Percentiles rank a stretch among this genome's conserved stretches.
phyloP scores from a whole-genome alignment of 2,797 vertebrate genomes.

The Sebastes cheni region DNA sequence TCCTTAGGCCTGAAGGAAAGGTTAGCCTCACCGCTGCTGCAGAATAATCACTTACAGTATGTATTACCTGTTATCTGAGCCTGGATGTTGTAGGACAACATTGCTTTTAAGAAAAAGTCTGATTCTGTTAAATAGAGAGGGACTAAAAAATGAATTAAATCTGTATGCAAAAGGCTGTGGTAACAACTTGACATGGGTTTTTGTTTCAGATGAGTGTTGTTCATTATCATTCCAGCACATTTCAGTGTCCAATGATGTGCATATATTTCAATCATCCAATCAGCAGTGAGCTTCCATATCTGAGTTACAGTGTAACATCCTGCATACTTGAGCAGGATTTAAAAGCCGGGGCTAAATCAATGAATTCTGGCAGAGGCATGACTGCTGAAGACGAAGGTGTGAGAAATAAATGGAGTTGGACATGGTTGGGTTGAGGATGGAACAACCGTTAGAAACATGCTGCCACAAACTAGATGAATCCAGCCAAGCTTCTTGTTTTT shows the following conservation, averaged over 20 bases:
- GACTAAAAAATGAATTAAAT: no score
- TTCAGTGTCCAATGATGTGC: neutral
- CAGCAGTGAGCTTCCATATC: neutral
- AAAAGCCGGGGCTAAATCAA: neutral
- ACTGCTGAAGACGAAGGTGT: neutral
- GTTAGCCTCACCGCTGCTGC: conserved; percentile 43
- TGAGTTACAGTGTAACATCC: neutral
- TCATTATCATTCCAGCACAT: neutral
- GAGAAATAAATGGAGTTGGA: conserved; percentile 13
- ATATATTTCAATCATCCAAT: neutral
- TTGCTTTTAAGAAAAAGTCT: neutral
- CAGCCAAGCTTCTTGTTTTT: neutral
- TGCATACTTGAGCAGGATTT: conserved; percentile 1
- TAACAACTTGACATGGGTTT: neutral
- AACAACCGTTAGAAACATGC: neutral
- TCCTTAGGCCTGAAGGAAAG: conserved; percentile 48
- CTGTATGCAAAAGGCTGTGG: neutral
- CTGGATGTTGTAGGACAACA: neutral
- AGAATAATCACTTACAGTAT: conserved; percentile 38
- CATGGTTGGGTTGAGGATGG: neutral
- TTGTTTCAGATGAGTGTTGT: neutral
- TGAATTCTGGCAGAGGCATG: neutral
- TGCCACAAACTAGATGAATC: neutral
- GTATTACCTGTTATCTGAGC: conserved; percentile 7
- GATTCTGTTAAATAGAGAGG: neutral